Evolutionary conservation across 2,888 invertebrate species (phyloP), one percentile per base, ranked within the genome.

Genomic region (Acholoe squamosa): DNA sequence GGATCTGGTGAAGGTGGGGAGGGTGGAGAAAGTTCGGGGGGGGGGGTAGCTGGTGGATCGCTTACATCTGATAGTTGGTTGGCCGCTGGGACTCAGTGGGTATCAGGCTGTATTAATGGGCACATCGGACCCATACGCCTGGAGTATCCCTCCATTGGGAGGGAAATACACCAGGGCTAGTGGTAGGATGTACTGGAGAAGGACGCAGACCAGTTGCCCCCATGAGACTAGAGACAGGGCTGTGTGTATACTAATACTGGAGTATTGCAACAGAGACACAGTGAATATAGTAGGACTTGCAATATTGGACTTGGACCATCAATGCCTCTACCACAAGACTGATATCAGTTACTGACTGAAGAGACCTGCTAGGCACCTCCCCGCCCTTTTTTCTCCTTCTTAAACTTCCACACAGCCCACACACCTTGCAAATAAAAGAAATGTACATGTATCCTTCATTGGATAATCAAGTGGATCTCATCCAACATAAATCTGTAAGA

Each of bases 61-160:
- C 28, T 86, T 52, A 86, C 54, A 52, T 28, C 86, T 86, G 86
- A 86, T 86, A 54, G 86, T 31, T 33, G 86, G 19, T 54, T 10
- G 31, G 56, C 28, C 28, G 52, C 86, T n/a, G 52, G 31, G 25
- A 19, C 16, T 16, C 28, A 54, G n/a, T 22, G 25, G 54, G 19
- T 86, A 86, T 86, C 86, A 7, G 52, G 86, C 54, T 54, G 54
- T 54, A 86, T 86, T 86, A 86, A 86, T 54, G 54, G 86, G 54
- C 86, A 86, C 28, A 22, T 10, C 28, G 86, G 86, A 25, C n/a
- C n/a, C 34, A 34, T 10, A 12, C 5, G 54, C 52, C 86, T 86
- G 86, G 86, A 54, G 52, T 25, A 54, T 28, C 86, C 86, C 52
- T 54, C 86, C 25, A 54, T 52, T 12, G 56, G 84, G 51, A 43